Conservation (phyloP, 1,140 invertebrate species). For the Asbolus verrucosus region DNA sequence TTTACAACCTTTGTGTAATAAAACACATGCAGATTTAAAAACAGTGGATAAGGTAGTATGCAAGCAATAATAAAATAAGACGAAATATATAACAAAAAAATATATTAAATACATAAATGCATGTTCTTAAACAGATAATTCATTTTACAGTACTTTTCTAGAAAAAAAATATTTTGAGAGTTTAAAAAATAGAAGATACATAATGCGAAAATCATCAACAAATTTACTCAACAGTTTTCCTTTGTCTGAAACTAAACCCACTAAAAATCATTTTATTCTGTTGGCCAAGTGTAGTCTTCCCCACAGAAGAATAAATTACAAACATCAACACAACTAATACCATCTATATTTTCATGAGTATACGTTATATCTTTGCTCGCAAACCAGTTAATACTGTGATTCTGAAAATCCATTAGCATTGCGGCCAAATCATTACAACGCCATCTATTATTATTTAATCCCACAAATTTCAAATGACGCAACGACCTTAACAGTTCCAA, state of each 20-base stretch:
- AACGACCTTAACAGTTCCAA: slow-evolving; percentile 15
- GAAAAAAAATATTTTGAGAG: too few species aligned
- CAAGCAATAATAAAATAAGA: too few species aligned
- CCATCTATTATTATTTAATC: slow-evolving; percentile 3
- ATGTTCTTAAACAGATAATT: too few species aligned
- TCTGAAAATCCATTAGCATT: slow-evolving; percentile 16
- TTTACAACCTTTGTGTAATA: too few species aligned
- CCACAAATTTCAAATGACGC: background rate
- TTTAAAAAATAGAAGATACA: too few species aligned
- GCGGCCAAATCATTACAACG: background rate
- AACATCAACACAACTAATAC: background rate
- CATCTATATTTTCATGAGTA: slow-evolving; percentile 5
- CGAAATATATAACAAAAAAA: too few species aligned
- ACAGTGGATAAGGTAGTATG: too few species aligned
- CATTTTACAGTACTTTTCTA: too few species aligned
- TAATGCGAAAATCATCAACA: too few species aligned
- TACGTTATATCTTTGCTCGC: background rate
- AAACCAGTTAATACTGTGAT: slow-evolving; percentile 1
- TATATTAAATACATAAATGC: too few species aligned
- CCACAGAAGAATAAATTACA: background rate
- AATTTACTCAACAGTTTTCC: background rate
- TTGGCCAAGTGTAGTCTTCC: background rate
- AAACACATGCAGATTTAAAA: slow-evolving; percentile 8
- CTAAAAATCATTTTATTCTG: background rate
- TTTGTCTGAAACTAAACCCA: background rate